Evolutionary conservation across 2,113 vertebrate species (phyloP).

Genomic region (Misgurnus anguillicaudatus): DNA sequence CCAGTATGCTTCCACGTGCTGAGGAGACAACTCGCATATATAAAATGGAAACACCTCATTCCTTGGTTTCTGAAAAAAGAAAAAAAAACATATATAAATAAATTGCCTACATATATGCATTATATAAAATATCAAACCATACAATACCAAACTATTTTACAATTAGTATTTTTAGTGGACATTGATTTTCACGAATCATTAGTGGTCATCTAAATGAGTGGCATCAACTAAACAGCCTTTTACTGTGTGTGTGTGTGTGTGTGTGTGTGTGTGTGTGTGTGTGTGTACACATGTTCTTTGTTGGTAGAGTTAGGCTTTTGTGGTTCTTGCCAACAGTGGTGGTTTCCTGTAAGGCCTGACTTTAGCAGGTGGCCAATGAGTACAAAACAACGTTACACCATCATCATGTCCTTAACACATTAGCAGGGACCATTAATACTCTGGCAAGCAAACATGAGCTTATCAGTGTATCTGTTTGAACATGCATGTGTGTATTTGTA

Average conservation of each 20-base stretch:
- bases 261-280: conserved; percentile 19
- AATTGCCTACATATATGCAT: too few species aligned
- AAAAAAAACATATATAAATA: conserved; percentile 18
- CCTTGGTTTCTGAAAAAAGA: conserved; percentile 68
- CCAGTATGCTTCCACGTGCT: conserved; percentile 56
- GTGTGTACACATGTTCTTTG: conserved; percentile 36
- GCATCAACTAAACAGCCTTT: not conserved
- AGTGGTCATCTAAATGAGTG: not conserved
- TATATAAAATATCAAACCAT: too few species aligned
- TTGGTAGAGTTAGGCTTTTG: not conserved
- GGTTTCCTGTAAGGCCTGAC: conserved; percentile 37
- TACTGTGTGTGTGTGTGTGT: not conserved
- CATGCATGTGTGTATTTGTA: conserved; percentile 14
- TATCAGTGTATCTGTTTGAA: conserved; percentile 22
- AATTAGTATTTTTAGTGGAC: too few species aligned
- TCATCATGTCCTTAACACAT: conserved; percentile 37
- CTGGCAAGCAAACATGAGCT: conserved; percentile 19
- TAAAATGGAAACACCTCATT: conserved; percentile 69
- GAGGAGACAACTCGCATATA: conserved; percentile 54
- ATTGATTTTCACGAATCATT: too few species aligned
- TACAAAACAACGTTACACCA: conserved; percentile 47
- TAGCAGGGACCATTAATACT: conserved; percentile 32
- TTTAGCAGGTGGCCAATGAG: conserved; percentile 28
- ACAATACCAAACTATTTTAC: too few species aligned
- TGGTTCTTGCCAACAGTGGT: conserved; percentile 7